Base-by-base conservation (phyloP, 2,888 invertebrate genomes). In the Ligdia adustata region DNA sequence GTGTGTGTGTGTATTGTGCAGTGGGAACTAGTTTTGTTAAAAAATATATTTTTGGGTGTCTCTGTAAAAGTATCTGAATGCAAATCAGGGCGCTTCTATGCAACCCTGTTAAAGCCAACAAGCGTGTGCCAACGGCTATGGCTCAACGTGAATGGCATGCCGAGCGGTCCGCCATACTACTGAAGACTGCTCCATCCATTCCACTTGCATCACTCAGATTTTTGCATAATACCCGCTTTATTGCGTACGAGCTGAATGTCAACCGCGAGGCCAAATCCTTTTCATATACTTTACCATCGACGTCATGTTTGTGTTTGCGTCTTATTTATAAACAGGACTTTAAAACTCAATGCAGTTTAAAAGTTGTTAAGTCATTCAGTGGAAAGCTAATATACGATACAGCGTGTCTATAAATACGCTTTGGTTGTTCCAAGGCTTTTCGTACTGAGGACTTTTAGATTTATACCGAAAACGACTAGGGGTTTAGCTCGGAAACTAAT, bases 171-270 rank as follows among this genome's bases (percentile, higher is more conserved):
- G 42, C 53, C 44, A 49, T 60, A 49, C 61, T 62, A 72, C 64
- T 72, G 76, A 78, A 80, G 82, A 80, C 64, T 76, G 67, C 68
- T 66, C 56, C 50, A 59, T 59, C 52, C 52, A 57, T 60, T 60
- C 46, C 55, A 43, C 60, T 63, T 61, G 63, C 77, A 76, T 75
- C 79, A 81, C 64, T 60, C 59, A 69, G 62, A 69, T 75, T 72
- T 79, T 81, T 82, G 78, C 83, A 82, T 82, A 82, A 84, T 75
- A 72, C 72, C 52, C 50, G 66, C 66, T 75, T 75, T 74, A 79
- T 79, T 79, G 77, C 79, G 72, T 69, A 65, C 61, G 60, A 63
- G 62, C 65, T 79, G 78, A 82, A 84, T 86, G 82, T 79, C 82
- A 84, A 77, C 75, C 65, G 62, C 71, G 75, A 77, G 76, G 74